phyloP scores from a whole-genome alignment of 2,113 vertebrate genomes.

The Cinclus mexicanus region DNA sequence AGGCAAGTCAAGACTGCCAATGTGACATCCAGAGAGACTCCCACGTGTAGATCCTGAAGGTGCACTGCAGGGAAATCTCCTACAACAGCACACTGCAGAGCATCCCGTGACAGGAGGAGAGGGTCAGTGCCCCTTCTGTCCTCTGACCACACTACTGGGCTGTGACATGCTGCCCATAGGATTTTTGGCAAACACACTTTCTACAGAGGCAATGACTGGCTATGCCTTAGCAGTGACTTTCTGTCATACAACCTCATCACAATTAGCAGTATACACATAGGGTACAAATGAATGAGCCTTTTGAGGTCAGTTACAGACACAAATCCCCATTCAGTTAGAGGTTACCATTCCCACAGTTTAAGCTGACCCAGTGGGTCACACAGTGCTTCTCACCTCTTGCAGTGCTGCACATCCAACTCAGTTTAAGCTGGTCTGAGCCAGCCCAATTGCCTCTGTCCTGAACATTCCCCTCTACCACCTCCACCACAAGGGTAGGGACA shows the following conservation, averaged over 20 bases:
- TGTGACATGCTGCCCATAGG: background rate
- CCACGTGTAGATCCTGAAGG: background rate
- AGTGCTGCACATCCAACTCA: background rate
- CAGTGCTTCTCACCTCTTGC: background rate
- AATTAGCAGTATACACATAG: background rate
- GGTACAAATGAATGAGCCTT: background rate
- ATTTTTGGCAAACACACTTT: background rate
- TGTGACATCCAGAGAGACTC: background rate
- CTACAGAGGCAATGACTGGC: background rate
- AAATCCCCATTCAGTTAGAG: background rate
- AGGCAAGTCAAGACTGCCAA: background rate
- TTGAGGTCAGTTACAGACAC: background rate
- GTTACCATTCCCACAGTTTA: background rate
- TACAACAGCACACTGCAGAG: background rate
- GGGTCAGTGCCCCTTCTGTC: background rate
- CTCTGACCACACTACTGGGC: background rate
- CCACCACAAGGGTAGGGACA: rapidly evolving
- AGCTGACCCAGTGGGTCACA: background rate
- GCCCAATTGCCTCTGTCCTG: background rate
- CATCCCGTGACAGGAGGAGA: background rate
- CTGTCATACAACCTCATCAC: background rate
- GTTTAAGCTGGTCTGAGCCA: background rate
- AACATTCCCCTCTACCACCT: background rate
- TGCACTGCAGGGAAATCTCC: background rate
- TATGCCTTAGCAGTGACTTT: background rate